phyloP scores from a whole-genome alignment of 2,888 invertebrate genomes.

The Drosophila falleni region DNA sequence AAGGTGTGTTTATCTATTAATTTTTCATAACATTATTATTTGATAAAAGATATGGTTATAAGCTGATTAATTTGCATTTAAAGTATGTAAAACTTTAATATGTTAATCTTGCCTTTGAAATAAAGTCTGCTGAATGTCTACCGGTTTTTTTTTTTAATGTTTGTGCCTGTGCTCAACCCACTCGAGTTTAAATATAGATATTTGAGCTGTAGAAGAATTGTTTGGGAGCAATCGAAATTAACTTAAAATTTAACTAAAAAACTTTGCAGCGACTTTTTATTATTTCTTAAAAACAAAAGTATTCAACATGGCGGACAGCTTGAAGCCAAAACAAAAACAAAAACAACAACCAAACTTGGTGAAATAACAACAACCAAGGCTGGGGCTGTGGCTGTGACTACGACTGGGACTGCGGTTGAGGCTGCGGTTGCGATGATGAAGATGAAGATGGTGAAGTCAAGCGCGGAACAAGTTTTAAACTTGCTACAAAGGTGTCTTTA shows the following conservation, averaged over 20 bases:
- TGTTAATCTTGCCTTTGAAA: slow-evolving; percentile 27
- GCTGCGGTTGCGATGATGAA: slow-evolving; percentile 25
- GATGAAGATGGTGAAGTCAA: slow-evolving; percentile 67
- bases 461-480: slow-evolving; percentile 80
- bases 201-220: slow-evolving; percentile 36
- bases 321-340: slow-evolving; percentile 43
- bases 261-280: slow-evolving; percentile 54
- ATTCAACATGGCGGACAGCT: slow-evolving; percentile 82
- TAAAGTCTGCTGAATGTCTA: slow-evolving; percentile 21
- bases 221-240: slow-evolving; percentile 49
- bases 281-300: slow-evolving; percentile 70
- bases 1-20: slow-evolving; percentile 7
- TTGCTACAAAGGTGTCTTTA: slow-evolving; percentile 81
- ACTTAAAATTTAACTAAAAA: slow-evolving; percentile 60
- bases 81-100: slow-evolving; percentile 15
- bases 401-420: slow-evolving; percentile 17
- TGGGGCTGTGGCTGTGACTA: slow-evolving; percentile 22
- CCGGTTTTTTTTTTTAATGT: slow-evolving; percentile 35
- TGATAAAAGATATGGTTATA: slow-evolving; percentile 4
- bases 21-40: slow-evolving; percentile 1
- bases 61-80: slow-evolving; percentile 26
- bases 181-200: slow-evolving; percentile 39
- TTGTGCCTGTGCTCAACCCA: slow-evolving; percentile 20
- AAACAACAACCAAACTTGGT: slow-evolving; percentile 33
- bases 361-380: slow-evolving; percentile 45